These are phyloP conservation scores for Hypanus sabinus DNA, from an alignment of 2,113 vertebrate genomes.

Conservation along the genomic window DNA sequence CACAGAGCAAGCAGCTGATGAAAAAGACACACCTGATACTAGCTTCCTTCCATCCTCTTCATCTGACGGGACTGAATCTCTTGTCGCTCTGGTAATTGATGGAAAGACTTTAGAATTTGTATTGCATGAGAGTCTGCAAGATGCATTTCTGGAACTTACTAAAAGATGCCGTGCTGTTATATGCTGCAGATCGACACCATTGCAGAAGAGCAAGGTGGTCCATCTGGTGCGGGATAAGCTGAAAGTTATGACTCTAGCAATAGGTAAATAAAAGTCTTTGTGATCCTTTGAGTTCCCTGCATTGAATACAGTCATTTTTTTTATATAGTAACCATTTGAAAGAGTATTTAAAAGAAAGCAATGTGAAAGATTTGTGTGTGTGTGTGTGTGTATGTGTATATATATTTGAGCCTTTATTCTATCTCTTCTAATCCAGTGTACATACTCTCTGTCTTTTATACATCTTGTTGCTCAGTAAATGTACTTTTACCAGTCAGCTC, in stretches of 20 bases:
- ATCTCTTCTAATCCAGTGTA: not conserved
- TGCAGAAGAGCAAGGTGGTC: constrained; percentile 78
- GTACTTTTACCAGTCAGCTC: not conserved
- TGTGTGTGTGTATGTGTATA: not conserved
- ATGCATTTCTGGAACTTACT: constrained; percentile 61
- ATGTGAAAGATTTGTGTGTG: not conserved
- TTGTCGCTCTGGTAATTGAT: constrained; percentile 64
- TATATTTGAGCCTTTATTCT: not conserved
- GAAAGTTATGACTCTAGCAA: constrained; percentile 66
- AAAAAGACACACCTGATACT: rapidly evolving
- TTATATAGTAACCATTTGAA: not conserved
- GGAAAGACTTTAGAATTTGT: constrained; percentile 67
- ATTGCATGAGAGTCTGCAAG: constrained; percentile 61
- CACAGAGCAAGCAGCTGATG: constrained; percentile 35
- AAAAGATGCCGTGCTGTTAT: constrained; percentile 63
- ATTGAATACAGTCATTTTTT: not conserved
- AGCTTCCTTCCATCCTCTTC: not conserved
- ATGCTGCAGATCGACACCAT: constrained; percentile 72
- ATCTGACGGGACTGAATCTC: constrained; percentile 31
- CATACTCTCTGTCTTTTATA: not conserved
- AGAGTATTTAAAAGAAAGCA: not conserved
- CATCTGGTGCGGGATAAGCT: constrained; percentile 60
- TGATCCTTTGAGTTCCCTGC: not conserved
- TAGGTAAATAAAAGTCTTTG: constrained; percentile 53
- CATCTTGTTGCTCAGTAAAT: not conserved